Conservation (phyloP, 2,888 invertebrate species). For the Quadroppia sp. region DNA sequence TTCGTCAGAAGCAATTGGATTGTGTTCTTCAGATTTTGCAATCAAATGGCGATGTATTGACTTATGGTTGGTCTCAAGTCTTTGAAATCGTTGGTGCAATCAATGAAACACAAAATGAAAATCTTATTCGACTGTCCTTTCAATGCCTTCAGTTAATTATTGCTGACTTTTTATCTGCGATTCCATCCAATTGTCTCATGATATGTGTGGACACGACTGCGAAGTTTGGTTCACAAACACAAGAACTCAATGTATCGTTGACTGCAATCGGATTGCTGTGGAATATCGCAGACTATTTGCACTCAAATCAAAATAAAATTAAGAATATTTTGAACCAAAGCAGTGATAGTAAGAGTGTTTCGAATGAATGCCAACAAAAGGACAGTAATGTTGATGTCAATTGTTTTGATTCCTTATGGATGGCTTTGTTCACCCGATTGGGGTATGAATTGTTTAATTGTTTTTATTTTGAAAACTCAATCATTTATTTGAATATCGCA, state of each 20-base stretch:
- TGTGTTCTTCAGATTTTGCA: constrained; percentile 89
- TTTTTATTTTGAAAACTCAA: not conserved
- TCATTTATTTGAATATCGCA: constrained; percentile 51
- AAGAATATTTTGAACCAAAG: constrained; percentile 58
- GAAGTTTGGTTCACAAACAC: constrained; percentile 91
- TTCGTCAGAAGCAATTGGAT: constrained; percentile 87
- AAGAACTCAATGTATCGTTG: constrained; percentile 92
- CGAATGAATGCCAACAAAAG: not conserved
- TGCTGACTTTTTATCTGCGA: constrained; percentile 85
- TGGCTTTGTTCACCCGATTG: constrained; percentile 78
- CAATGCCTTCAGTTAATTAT: constrained; percentile 92
- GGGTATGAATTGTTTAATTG: constrained; percentile 10
- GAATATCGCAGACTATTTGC: constrained; percentile 97
- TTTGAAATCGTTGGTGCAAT: constrained; percentile 94
- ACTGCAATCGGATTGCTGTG: constrained; percentile 97
- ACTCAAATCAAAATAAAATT: constrained; percentile 75
- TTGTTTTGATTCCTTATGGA: constrained; percentile 89
- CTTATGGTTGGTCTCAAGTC: constrained; percentile 91
- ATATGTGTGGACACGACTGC: constrained; percentile 87
- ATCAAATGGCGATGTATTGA: constrained; percentile 82
- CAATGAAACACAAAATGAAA: constrained; percentile 84
- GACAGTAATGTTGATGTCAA: not conserved
- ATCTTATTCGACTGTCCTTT: constrained; percentile 85
- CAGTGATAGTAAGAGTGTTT: not conserved
- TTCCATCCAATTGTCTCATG: constrained; percentile 86